Evolutionary conservation across 2,888 invertebrate species (phyloP).

Genomic region (Tholera decimalis): DNA sequence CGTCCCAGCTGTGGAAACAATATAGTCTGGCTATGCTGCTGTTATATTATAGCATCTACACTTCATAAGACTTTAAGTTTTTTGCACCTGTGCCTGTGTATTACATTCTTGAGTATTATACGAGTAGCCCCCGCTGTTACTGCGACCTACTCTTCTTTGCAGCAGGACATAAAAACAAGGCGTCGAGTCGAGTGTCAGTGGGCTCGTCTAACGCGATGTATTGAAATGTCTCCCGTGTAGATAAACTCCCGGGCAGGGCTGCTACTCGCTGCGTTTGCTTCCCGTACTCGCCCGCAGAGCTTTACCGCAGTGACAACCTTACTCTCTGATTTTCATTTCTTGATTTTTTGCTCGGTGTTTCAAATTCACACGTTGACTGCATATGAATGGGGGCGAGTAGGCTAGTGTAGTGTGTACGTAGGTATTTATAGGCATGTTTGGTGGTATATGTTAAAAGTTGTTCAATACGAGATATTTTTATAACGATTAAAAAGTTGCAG

Average conservation of each 20-base stretch:
- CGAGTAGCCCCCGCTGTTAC: conserved; percentile 15
- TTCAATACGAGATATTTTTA: background rate
- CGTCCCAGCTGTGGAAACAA: too few relatives aligned
- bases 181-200: conserved; percentile 38
- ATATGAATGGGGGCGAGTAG: conserved; percentile 1
- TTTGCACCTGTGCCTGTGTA: too few relatives aligned
- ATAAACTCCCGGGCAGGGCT: too few relatives aligned
- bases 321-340: conserved; percentile 36
- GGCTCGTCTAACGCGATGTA: conserved; percentile 54
- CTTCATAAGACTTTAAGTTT: too few relatives aligned
- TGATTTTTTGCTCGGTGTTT: conserved; percentile 34
- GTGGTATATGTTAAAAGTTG: background rate
- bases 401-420: background rate
- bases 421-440: background rate
- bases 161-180: conserved; percentile 53
- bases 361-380: conserved; percentile 28
- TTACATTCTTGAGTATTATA: too few relatives aligned
- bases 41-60: too few relatives aligned
- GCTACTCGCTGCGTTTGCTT: too few relatives aligned
- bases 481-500: background rate
- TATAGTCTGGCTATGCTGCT: too few relatives aligned
- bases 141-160: conserved; percentile 15
- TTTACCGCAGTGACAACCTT: conserved; percentile 44
- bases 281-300: conserved; percentile 12
- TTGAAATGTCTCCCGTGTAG: conserved; percentile 63